Evolutionary conservation across 2,113 vertebrate species (phyloP).

Genomic region (Microcebus jonahi): DNA sequence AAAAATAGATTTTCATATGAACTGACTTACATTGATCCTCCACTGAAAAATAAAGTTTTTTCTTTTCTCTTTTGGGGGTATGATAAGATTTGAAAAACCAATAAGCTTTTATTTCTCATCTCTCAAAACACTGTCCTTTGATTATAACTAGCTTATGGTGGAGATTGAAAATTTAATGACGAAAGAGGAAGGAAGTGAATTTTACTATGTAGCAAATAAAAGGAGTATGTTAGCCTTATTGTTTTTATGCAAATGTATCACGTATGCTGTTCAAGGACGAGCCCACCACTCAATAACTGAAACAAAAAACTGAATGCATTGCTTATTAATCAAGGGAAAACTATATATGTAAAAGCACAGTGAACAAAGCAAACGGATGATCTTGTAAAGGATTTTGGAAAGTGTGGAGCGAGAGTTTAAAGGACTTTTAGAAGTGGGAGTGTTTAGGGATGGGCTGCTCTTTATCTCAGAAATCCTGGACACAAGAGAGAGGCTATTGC

Average conservation of each 20-base stretch:
- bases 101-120: background rate
- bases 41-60: background rate
- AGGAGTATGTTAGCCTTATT: background rate
- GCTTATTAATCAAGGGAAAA: background rate
- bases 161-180: background rate
- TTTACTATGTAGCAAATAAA: background rate
- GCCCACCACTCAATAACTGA: background rate
- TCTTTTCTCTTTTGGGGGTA: background rate
- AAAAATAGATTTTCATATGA: background rate
- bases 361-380: background rate
- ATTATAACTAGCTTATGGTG: background rate
- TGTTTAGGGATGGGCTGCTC: background rate
- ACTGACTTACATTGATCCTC: background rate
- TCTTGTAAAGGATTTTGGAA: background rate
- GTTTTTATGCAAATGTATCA: background rate
- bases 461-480: background rate
- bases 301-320: background rate
- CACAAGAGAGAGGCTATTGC: background rate
- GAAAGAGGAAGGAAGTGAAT: background rate
- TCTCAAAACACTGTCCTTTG: background rate
- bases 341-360: background rate
- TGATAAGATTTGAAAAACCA: conserved; percentile 12
- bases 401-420: background rate
- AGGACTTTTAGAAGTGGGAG: background rate
- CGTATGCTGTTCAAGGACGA: background rate